phyloP scores from a whole-genome alignment of 1,140 invertebrate genomes.

The Euwallacea fornicatus region DNA sequence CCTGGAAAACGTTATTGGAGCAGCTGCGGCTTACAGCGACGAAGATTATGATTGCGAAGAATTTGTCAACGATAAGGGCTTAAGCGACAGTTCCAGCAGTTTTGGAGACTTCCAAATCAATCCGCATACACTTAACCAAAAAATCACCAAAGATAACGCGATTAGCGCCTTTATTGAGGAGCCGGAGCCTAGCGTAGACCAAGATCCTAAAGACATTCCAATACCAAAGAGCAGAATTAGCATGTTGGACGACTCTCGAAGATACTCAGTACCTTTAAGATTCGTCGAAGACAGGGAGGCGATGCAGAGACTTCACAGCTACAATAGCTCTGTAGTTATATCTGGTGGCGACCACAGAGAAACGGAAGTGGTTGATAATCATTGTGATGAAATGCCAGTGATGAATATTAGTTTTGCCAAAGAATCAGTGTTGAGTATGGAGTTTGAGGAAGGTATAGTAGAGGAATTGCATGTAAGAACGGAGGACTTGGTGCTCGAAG shows the following conservation, averaged over 20 bases:
- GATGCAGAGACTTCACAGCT: neutral
- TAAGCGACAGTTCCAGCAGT: constrained; percentile 26
- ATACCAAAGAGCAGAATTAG: constrained; percentile 17
- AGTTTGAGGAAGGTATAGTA: too few species aligned
- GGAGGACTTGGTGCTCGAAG: constrained; percentile 4
- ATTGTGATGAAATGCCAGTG: neutral
- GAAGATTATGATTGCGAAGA: neutral
- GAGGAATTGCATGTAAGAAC: neutral
- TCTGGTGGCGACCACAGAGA: too few species aligned
- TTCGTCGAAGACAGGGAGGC: neutral
- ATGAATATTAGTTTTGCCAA: constrained; percentile 24
- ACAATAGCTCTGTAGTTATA: neutral
- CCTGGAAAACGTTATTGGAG: constrained; percentile 23
- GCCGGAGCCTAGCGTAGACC: constrained; percentile 15
- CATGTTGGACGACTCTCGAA: neutral
- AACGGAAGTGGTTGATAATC: too few species aligned
- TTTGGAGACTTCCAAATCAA: constrained; percentile 20
- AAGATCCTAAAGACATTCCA: constrained; percentile 27
- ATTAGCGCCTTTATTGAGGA: constrained; percentile 23
- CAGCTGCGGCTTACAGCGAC: constrained; percentile 16
- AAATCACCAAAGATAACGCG: constrained; percentile 27
- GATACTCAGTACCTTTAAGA: constrained; percentile 22
- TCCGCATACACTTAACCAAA: constrained; percentile 15
- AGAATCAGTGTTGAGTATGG: constrained; percentile 16
- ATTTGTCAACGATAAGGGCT: constrained; percentile 10